These are phyloP conservation scores for Rhea americana DNA, from an alignment of 2,113 vertebrate genomes.

Conservation along the genomic window DNA sequence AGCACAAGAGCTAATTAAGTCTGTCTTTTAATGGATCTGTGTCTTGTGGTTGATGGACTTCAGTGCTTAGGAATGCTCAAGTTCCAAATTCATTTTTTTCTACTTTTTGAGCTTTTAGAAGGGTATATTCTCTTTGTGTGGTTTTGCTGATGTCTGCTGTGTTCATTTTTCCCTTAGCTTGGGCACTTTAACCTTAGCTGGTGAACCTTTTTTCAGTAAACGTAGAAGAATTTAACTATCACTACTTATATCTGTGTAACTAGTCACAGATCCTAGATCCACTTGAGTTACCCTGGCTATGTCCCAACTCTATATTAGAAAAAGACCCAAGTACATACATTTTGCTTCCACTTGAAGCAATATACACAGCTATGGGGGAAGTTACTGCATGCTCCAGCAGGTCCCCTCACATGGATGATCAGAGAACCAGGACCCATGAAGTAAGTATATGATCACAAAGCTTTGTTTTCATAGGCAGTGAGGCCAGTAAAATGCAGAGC, in stretches of 20 bases:
- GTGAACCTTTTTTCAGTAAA: neutral
- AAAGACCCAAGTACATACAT: neutral
- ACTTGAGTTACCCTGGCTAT: neutral
- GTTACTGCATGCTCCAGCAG: neutral
- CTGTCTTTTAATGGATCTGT: neutral
- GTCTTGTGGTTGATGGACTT: neutral
- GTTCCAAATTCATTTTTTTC: neutral
- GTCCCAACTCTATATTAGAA: neutral
- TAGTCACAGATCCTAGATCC: neutral
- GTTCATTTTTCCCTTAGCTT: neutral
- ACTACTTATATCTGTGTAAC: neutral
- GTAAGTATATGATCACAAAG: neutral
- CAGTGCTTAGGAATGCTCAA: neutral
- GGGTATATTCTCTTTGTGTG: neutral
- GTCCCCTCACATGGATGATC: neutral
- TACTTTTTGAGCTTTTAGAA: neutral
- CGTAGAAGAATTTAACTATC: neutral
- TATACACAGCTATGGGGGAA: neutral
- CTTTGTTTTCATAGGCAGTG: neutral
- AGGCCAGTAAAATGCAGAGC: neutral
- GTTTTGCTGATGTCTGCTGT: neutral
- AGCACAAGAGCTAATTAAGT: neutral
- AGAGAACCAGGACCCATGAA: neutral
- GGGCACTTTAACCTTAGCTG: neutral
- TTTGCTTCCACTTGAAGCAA: neutral